phyloP scores from a whole-genome alignment of 2,113 vertebrate species.

The Glareola pratincola region DNA sequence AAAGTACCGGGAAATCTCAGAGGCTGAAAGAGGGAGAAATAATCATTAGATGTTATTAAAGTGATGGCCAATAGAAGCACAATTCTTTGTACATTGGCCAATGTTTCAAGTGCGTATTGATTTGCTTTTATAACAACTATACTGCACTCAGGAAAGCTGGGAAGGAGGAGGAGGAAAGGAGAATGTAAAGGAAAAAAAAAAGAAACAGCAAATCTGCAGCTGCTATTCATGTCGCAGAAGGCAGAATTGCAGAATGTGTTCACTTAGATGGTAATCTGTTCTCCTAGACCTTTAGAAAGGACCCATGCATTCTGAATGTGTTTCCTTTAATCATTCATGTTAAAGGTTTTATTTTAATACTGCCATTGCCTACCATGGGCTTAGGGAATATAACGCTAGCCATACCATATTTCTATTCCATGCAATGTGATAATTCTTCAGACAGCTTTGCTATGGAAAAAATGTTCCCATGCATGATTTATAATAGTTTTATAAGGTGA shows the following conservation, averaged over 20 bases:
- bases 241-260: background rate
- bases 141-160: background rate
- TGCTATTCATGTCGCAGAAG: background rate
- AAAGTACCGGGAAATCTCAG: slow-evolving; percentile 36
- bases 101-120: slow-evolving; percentile 71
- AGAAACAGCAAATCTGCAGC: background rate
- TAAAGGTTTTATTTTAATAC: slow-evolving; percentile 52
- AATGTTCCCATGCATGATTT: slow-evolving; percentile 66
- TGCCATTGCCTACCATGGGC: background rate
- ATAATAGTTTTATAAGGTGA: slow-evolving; percentile 69
- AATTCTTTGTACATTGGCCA: slow-evolving; percentile 47
- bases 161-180: background rate
- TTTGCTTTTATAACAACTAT: slow-evolving; percentile 65
- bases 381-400: background rate
- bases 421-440: slow-evolving; percentile 27
- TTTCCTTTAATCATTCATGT: slow-evolving; percentile 51
- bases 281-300: background rate
- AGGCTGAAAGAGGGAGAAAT: slow-evolving; percentile 41
- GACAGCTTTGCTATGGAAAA: slow-evolving; percentile 6
- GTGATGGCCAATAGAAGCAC: slow-evolving; percentile 38
- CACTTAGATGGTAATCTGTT: background rate
- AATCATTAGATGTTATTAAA: slow-evolving; percentile 70
- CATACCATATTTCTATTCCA: background rate
- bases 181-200: background rate
- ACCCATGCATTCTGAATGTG: background rate